phyloP scores from a whole-genome alignment of 2,113 vertebrate genomes.

The Ciconia maguari region DNA sequence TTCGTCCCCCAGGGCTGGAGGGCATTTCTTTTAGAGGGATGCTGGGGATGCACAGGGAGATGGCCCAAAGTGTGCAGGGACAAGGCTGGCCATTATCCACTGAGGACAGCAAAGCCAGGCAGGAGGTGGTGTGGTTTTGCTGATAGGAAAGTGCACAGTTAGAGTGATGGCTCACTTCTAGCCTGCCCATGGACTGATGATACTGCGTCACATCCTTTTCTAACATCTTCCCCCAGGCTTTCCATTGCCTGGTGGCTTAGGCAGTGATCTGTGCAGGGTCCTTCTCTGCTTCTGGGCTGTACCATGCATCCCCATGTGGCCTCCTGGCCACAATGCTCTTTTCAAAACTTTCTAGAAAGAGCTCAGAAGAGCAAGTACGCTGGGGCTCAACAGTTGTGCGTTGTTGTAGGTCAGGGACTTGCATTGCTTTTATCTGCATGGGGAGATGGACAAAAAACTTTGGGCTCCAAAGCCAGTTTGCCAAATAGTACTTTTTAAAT shows the following conservation, averaged over 20 bases:
- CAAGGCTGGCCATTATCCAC: no score
- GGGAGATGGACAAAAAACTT: background rate
- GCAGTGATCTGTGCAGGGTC: background rate
- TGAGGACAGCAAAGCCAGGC: background rate
- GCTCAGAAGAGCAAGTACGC: background rate
- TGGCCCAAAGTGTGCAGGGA: background rate
- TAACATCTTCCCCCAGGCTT: background rate
- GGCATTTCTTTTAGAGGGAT: background rate
- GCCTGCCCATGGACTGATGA: background rate
- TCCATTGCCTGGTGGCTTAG: background rate
- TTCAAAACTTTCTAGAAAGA: background rate
- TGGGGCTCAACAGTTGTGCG: background rate
- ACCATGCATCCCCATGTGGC: background rate
- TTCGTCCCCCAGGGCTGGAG: background rate
- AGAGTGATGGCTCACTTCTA: background rate
- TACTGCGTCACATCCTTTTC: no score
- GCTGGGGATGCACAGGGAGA: background rate
- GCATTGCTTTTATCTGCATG: background rate
- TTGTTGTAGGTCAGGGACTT: background rate
- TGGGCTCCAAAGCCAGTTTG: background rate
- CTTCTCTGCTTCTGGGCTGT: background rate
- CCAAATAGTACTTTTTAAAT: background rate
- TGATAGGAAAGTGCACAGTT: background rate
- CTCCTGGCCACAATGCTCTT: background rate
- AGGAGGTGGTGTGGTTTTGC: background rate